Base-by-base conservation (phyloP, 2,888 invertebrate species). In the Acleris emargana region DNA sequence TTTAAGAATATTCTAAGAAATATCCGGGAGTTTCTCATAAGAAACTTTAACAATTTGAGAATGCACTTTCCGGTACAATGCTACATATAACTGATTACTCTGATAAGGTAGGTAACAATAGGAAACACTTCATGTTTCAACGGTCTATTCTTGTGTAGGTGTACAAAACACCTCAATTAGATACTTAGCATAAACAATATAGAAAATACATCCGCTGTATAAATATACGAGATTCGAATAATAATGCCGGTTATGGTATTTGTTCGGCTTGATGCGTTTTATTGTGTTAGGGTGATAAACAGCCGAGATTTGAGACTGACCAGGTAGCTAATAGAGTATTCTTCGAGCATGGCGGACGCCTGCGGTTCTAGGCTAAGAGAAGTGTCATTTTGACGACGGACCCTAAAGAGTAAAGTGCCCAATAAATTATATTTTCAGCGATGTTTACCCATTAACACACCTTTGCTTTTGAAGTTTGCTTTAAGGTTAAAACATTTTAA, bases 121-220 rank as follows among this genome's bases (percentile, higher is more conserved):
- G 13, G 11, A 7, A 25, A 25, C 32, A n/a, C 18, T 42, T 42
- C 13, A 20, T 42, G 3, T 2, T 18, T 13, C 42, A 7, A 4
- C 7, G 11, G 18, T 38, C 13, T 38, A 38, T 38, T 38, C 38
- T 9, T 6, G 18, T 2, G 17, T 28, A n/a, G n/a, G n/a, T n/a
- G n/a, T 28, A 53, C 11, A 32, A 38, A 53, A 17, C 20, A 32
- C 11, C 17, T 38, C 17, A 38, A 54, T 16, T 42, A n/a, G n/a
- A n/a, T n/a, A 38, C 5, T 54, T 42, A 54, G 42, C 54, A 54
- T 54, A 54, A 54, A 54, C 38, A 54, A 54, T 32, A 42, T 54
- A 42, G 42, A 16, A 16, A 54, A 43, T 55, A 5, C 55, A 55
- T 55, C 55, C n/a, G 45, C 47, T 25, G 43, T 55, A 22, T 55